These are phyloP conservation scores for Malurus splendens DNA, from an alignment of 2,797 vertebrate genomes.

Conservation along the genomic window DNA sequence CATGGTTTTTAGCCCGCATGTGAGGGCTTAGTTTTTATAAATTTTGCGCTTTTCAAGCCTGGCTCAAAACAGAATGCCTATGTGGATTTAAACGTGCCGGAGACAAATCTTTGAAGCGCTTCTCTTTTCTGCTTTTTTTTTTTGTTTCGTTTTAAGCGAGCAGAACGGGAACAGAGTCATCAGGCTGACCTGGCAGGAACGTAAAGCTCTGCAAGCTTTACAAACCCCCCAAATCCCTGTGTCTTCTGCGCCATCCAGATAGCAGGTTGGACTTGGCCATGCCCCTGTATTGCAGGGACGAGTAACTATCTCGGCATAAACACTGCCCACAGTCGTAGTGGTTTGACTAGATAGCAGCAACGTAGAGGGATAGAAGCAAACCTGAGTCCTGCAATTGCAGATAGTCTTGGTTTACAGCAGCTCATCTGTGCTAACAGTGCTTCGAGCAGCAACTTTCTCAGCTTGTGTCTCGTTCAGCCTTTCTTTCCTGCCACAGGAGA, in stretches of 20 bases:
- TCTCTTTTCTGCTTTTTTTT: background rate
- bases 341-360: background rate
- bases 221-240: background rate
- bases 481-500: background rate
- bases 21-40: background rate
- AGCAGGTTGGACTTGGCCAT: background rate
- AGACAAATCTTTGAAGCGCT: background rate
- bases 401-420: background rate
- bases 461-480: background rate
- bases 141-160: background rate
- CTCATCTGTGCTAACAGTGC: background rate
- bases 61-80: background rate
- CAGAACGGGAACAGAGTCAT: background rate
- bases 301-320: background rate
- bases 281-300: background rate
- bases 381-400: background rate
- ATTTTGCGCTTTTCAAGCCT: background rate
- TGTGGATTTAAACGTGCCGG: rapidly evolving
- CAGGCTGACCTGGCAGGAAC: background rate
- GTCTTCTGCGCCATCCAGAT: background rate
- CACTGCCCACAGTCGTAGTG: rapidly evolving
- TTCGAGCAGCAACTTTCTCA: background rate
- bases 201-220: background rate
- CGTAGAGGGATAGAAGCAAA: background rate
- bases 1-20: background rate